Base-by-base conservation (phyloP, 2,888 invertebrate genomes). In the Hybos culiciformis region DNA sequence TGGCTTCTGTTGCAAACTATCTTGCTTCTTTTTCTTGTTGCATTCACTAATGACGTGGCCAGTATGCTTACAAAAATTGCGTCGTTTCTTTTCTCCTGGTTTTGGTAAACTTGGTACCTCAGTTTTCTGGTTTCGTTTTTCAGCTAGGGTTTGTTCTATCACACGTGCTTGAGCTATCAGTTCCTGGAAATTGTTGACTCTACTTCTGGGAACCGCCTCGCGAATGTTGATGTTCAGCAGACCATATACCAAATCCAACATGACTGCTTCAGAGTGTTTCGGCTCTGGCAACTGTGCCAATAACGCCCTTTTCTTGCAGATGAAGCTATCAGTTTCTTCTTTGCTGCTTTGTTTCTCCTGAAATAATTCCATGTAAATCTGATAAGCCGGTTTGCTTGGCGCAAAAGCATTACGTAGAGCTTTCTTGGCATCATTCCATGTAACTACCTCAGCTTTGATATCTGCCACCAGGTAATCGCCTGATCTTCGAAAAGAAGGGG, bases 201-300 rank as follows among this genome's bases (percentile, higher is more conserved):
- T 52, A 12, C 55, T 55, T 26, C 62, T 58, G 9, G 59, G 20
- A 29, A 63, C 58, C 32, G 59, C 54, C 42, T 62, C 56, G 20
- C 63, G 60, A 43, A 61, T 62, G 37, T 60, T 62, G 26, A 61
- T 50, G 42, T 56, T 54, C 18, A 62, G 44, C 43, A 63, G 47
- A 5, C 63, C 60, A 38, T 62, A 62, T 21, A 61, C 49, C 18
- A 63, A 55, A 46, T 62, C 62, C 45, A 63, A 44, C 33, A 62
- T 57, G 7, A 57, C 56, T 34, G 59, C 55, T 43, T 62, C 62
- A 21, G 56, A 5, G 19, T 32, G 39, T 14, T 9, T 17, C 8
- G n/a, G 3, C 7, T 5, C 4, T 2, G 39, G 39, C 2, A 39
- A 14, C 12, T 39, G 31, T 19, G 31, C 29, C 2, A 39, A 19